Conservation (phyloP, 2,888 invertebrate species). For the Acrocyrtus sp. region DNA sequence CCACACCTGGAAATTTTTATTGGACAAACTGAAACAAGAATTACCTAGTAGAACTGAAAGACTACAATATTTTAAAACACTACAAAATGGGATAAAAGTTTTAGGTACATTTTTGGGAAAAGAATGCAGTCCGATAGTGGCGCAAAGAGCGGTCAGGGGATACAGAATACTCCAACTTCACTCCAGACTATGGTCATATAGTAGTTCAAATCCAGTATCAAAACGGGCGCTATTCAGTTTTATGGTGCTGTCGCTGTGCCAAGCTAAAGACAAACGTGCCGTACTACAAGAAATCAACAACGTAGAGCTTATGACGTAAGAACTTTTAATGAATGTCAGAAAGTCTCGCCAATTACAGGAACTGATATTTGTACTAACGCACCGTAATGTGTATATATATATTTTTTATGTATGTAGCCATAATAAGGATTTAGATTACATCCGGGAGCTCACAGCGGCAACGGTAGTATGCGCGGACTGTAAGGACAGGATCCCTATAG, state of each 20-base stretch:
- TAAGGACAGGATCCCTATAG: slow-evolving; percentile 67
- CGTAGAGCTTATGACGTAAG: slow-evolving; percentile 39
- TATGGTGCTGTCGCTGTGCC: slow-evolving; percentile 54
- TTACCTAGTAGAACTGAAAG: slow-evolving; percentile 19
- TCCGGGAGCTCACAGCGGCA: slow-evolving; percentile 69
- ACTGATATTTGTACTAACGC: too few relatives aligned
- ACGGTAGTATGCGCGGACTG: slow-evolving; percentile 71
- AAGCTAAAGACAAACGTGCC: too few relatives aligned
- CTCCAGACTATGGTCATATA: slow-evolving; percentile 59
- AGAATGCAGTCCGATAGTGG: slow-evolving; percentile 60
- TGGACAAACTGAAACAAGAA: slow-evolving; percentile 19
- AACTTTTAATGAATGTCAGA: too few relatives aligned
- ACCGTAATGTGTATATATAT: not conserved
- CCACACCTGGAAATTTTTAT: slow-evolving; percentile 21
- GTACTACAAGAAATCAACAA: too few relatives aligned
- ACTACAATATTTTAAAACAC: slow-evolving; percentile 8
- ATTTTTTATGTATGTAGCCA: slow-evolving; percentile 65
- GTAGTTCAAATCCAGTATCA: slow-evolving; percentile 32
- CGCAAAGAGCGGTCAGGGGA: slow-evolving; percentile 51
- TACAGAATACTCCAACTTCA: slow-evolving; percentile 60
- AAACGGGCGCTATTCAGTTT: slow-evolving; percentile 54
- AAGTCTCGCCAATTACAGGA: too few relatives aligned
- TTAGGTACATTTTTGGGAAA: slow-evolving; percentile 54
- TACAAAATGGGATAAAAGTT: slow-evolving; percentile 47
- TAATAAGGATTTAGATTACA: slow-evolving; percentile 72